Evolutionary conservation across 2,888 invertebrate genomes (phyloP), one percentile per base, ranked within the genome.

Genomic region (Epicampocera succincta): DNA sequence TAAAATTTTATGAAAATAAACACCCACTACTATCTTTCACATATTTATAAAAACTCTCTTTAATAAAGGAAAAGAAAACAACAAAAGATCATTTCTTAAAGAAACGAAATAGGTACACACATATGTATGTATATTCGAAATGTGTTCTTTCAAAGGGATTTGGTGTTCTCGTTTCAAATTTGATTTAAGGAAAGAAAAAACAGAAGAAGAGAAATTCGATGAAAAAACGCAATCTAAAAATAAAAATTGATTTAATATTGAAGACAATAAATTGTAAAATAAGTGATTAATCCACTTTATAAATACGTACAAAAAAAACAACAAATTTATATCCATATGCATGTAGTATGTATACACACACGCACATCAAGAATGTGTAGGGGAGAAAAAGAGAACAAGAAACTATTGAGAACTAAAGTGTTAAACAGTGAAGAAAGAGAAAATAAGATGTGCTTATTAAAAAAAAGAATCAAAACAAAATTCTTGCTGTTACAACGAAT

Each of bases 171-270:
- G 11, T 50, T 46, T 42, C 6, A n/a, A 38, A n/a, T 66, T 66
- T 40, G 8, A 42, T 66, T 72, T 13, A 63, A 54, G 21, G 48
- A n/a, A 42, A 8, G 6, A 58, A 60, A 15, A 69, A 65, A 71
- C 42, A 56, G 1, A 25, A 65, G n/a, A 78, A 72, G 44, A 61
- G 46, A 66, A 76, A 63, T 54, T 33, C 58, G 52, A 46, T 33
- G 77, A 58, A 21, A 65, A 33, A 33, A 82, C 19, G 17, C 25
- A 33, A 50, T 82, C 82, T 82, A 82, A 82, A 82, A 82, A 82
- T 82, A 82, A 61, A 68, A 82, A 78, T 82, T 82, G 78, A 82
- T 82, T 82, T 75, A 74, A 82, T 82, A 78, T 82, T 66, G 74
- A 74, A 79, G 52, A 69, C 74, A 71, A 68, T 38, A 74, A 69